Evolutionary conservation across 2,888 invertebrate species (phyloP).

Genomic region (Julus scanicus): DNA sequence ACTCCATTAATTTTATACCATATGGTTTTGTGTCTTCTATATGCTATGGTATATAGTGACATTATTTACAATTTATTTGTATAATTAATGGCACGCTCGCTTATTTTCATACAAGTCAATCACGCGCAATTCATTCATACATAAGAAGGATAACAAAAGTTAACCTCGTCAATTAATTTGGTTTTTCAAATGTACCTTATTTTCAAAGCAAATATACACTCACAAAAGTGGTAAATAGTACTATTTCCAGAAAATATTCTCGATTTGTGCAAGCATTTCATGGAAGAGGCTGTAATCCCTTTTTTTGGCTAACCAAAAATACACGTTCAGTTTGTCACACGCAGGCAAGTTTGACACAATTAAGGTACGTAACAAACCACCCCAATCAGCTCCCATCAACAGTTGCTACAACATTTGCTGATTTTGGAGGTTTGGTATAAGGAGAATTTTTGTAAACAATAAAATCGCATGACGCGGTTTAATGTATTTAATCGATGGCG

Average conservation of each 20-base stretch:
- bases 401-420: too few relatives aligned
- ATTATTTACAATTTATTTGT: slow-evolving; percentile 44
- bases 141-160: not conserved
- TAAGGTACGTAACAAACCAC: not conserved
- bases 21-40: slow-evolving; percentile 27
- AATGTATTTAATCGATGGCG: not conserved
- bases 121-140: not conserved
- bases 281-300: not conserved
- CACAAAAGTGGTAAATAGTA: not conserved
- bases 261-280: not conserved
- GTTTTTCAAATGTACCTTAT: too few relatives aligned
- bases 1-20: slow-evolving; percentile 40
- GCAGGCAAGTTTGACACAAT: not conserved
- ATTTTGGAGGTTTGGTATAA: too few relatives aligned
- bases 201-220: not conserved
- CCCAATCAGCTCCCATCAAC: too few relatives aligned
- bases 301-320: not conserved
- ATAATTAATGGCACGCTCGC: not conserved
- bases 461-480: not conserved
- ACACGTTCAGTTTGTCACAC: not conserved
- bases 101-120: not conserved
- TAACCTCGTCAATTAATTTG: slow-evolving; percentile 1
- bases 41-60: slow-evolving; percentile 44
- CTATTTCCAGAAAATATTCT: not conserved
- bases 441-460: not conserved